These are phyloP conservation scores for Cheiracanthium punctorium DNA, from an alignment of 2,888 invertebrate genomes.

Conservation along the genomic window DNA sequence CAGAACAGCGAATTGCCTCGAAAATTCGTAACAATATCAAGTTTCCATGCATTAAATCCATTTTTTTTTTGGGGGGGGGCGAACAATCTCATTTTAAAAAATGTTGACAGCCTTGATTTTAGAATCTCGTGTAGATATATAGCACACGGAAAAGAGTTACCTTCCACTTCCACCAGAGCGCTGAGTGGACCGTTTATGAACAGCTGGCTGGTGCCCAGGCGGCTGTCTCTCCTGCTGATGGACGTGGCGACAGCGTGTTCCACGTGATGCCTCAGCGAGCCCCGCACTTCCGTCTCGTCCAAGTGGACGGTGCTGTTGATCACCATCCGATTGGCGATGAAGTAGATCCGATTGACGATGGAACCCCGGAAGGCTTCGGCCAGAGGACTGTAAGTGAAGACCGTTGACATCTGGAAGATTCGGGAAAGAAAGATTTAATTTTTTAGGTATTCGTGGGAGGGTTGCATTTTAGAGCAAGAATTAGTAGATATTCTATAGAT, in stretches of 20 bases:
- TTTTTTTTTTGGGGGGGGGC: too few relatives aligned
- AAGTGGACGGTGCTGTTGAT: constrained; percentile 85
- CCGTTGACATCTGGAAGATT: constrained; percentile 77
- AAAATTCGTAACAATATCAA: too few relatives aligned
- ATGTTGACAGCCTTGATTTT: too few relatives aligned
- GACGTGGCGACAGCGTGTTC: constrained; percentile 90
- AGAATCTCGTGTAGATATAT: too few relatives aligned
- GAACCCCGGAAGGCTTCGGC: constrained; percentile 90
- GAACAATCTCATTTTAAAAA: too few relatives aligned
- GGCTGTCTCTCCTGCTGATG: constrained; percentile 88
- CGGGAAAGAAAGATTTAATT: too few relatives aligned
- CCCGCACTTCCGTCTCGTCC: constrained; percentile 81
- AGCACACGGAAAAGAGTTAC: constrained; percentile 1
- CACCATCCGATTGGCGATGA: constrained; percentile 82
- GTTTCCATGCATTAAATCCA: too few relatives aligned
- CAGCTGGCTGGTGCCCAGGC: constrained; percentile 89
- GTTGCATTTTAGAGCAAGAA: too few relatives aligned
- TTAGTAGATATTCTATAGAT: too few relatives aligned
- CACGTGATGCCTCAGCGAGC: constrained; percentile 84
- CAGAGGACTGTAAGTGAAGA: constrained; percentile 93
- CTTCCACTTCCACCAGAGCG: constrained; percentile 74
- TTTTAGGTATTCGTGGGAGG: too few relatives aligned
- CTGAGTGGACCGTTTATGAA: constrained; percentile 67
- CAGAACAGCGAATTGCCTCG: too few relatives aligned
- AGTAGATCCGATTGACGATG: constrained; percentile 85